A percentile compares a stretch with the other conserved stretches of the same genome.
phyloP scores from a whole-genome alignment of 2,888 invertebrate species.

The Cryptocheilus praepositus region DNA sequence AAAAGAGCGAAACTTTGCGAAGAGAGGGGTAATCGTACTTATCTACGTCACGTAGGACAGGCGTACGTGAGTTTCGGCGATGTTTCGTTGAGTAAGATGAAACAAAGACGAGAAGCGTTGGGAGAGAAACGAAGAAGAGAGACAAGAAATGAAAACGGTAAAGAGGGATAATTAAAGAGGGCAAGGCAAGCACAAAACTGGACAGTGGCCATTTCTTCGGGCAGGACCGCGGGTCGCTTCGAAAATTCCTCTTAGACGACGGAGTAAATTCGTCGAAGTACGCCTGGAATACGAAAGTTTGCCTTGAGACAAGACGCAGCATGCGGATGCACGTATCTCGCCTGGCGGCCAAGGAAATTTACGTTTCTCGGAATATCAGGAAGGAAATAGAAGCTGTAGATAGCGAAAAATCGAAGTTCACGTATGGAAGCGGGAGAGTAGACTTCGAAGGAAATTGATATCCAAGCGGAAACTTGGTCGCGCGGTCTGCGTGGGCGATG shows the following conservation, averaged over 20 bases:
- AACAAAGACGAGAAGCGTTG: constrained; percentile 14
- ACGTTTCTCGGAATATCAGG: constrained; percentile 51
- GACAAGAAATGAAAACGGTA: constrained; percentile 24
- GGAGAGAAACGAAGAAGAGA: neutral
- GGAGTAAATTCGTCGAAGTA: constrained; percentile 46
- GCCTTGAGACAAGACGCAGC: constrained; percentile 23
- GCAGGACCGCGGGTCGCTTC: constrained; percentile 7
- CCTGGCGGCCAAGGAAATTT: constrained; percentile 62
- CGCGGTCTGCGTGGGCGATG: too few species aligned
- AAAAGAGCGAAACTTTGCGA: neutral
- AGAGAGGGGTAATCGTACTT: constrained; percentile 7
- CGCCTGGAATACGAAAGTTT: constrained; percentile 53
- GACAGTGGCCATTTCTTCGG: constrained; percentile 53
- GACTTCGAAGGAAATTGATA: neutral
- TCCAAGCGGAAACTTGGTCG: too few species aligned
- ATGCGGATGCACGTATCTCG: constrained; percentile 28
- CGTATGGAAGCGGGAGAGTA: constrained; percentile 8
- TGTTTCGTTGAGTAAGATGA: constrained; percentile 16
- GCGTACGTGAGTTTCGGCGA: constrained; percentile 39
- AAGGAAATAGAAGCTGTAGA: constrained; percentile 31
- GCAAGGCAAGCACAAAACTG: constrained; percentile 57
- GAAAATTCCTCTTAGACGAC: constrained; percentile 46
- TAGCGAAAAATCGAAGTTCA: neutral
- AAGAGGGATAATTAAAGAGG: constrained; percentile 59
- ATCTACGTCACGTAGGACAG: constrained; percentile 41